These are phyloP conservation scores for Scarus forsteni DNA, from an alignment of 2,797 vertebrate species.

Conservation along the genomic window DNA sequence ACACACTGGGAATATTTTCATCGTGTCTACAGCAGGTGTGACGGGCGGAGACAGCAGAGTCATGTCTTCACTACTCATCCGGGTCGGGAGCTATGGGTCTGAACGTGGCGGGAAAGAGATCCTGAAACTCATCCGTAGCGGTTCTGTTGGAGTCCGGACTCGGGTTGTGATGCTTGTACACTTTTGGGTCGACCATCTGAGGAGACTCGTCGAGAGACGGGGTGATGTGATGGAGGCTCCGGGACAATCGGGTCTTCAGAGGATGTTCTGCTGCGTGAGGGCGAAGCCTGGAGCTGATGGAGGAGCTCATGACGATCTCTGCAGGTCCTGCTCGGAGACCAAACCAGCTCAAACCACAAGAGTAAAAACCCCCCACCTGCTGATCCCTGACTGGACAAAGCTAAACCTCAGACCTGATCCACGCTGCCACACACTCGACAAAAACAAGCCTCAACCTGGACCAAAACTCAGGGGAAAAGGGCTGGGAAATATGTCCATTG, in stretches of 20 bases:
- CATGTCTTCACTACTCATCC: slow-evolving; percentile 12
- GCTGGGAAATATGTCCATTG: too few relatives aligned
- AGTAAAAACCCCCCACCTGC: too few relatives aligned
- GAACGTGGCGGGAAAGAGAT: not conserved
- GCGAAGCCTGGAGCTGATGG: too few relatives aligned
- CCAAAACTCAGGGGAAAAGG: too few relatives aligned
- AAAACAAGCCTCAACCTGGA: too few relatives aligned
- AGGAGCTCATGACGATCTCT: too few relatives aligned
- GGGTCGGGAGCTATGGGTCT: slow-evolving; percentile 16
- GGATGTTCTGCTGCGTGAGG: too few relatives aligned
- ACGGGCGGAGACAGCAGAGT: slow-evolving; percentile 22
- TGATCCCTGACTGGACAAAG: too few relatives aligned
- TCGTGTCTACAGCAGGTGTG: slow-evolving; percentile 23
- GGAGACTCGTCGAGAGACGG: not conserved
- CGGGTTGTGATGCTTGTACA: slow-evolving; percentile 7
- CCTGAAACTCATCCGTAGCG: slow-evolving; percentile 35
- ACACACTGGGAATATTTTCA: slow-evolving; percentile 33
- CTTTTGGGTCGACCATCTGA: not conserved
- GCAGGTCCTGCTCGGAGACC: too few relatives aligned
- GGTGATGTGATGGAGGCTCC: not conserved
- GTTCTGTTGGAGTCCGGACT: slow-evolving; percentile 10
- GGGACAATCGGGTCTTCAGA: not conserved
- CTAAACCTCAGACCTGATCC: too few relatives aligned
- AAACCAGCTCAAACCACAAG: too few relatives aligned
- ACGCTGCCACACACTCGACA: too few relatives aligned